Evolutionary conservation across 2,797 vertebrate genomes (phyloP).

Genomic region (Cryptoblepharus egeriae): DNA sequence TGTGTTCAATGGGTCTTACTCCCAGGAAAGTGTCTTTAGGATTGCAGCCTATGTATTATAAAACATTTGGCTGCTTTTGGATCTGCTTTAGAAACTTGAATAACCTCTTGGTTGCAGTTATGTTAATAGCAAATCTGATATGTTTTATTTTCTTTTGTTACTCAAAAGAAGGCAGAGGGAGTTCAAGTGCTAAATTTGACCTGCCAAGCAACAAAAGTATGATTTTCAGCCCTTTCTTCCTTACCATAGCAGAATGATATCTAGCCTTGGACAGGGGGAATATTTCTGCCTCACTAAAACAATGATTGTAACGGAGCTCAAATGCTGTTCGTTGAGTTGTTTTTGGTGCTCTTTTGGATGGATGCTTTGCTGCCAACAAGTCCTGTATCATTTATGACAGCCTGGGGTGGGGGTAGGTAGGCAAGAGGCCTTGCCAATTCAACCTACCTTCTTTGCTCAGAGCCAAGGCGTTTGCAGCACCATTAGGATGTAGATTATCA

Average conservation of each 20-base stretch:
- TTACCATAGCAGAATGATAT: slow-evolving; percentile 41
- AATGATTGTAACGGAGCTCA: slow-evolving; percentile 64
- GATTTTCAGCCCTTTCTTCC: neutral
- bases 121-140: slow-evolving; percentile 51
- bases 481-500: slow-evolving; percentile 86
- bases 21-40: too few relatives aligned
- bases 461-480: slow-evolving; percentile 79
- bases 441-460: slow-evolving; percentile 78
- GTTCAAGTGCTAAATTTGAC: slow-evolving; percentile 51
- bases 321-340: slow-evolving; percentile 8
- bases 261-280: slow-evolving; percentile 37
- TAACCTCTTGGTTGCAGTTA: slow-evolving; percentile 47
- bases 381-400: slow-evolving; percentile 61
- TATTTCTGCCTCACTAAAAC: slow-evolving; percentile 55
- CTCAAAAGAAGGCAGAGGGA: slow-evolving; percentile 1
- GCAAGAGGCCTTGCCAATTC: slow-evolving; percentile 76
- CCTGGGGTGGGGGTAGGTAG: slow-evolving; percentile 65
- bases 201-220: slow-evolving; percentile 52
- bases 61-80: neutral
- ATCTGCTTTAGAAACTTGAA: slow-evolving; percentile 49
- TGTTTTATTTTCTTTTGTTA: slow-evolving; percentile 46
- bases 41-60: too few relatives aligned
- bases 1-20: too few relatives aligned
- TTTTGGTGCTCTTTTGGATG: slow-evolving; percentile 39
- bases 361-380: slow-evolving; percentile 45